phyloP scores from a whole-genome alignment of 1,140 invertebrate species.

The Trissolcus basalis region DNA sequence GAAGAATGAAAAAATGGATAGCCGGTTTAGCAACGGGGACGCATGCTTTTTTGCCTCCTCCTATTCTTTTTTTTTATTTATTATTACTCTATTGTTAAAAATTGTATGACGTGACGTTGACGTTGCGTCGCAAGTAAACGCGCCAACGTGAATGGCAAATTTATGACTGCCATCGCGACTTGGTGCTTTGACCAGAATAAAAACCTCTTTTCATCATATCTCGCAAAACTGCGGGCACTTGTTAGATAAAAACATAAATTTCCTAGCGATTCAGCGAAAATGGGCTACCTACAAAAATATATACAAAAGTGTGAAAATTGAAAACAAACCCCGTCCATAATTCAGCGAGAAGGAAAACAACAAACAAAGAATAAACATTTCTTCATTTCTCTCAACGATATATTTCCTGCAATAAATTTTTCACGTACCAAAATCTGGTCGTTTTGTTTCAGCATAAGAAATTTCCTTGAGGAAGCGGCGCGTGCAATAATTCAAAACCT shows the following conservation, averaged over 20 bases:
- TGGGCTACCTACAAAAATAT: too few species aligned
- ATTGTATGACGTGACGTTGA: slow-evolving; percentile 28
- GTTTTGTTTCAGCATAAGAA: slow-evolving; percentile 40
- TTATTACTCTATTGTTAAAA: slow-evolving; percentile 49
- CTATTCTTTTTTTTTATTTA: too few species aligned
- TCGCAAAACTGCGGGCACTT: slow-evolving; percentile 26
- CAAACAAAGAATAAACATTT: slow-evolving; percentile 3
- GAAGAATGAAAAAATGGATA: slow-evolving; percentile 49
- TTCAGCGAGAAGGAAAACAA: not conserved
- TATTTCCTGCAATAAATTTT: slow-evolving; percentile 37
- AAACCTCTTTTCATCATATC: slow-evolving; percentile 30
- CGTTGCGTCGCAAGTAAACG: slow-evolving; percentile 24
- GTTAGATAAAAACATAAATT: slow-evolving; percentile 2
- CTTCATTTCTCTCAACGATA: slow-evolving; percentile 13
- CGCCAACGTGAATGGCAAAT: slow-evolving; percentile 20
- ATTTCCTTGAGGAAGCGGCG: slow-evolving; percentile 25
- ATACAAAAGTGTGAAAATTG: too few species aligned
- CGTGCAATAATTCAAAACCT: slow-evolving; percentile 17
- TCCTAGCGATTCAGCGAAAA: too few species aligned
- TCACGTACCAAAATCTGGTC: slow-evolving; percentile 28
- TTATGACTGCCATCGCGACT: slow-evolving; percentile 17
- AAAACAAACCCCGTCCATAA: not conserved
- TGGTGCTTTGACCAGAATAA: slow-evolving; percentile 4
- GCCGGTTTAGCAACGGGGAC: slow-evolving; percentile 39
- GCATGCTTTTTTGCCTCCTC: slow-evolving; percentile 19